Base-by-base conservation (phyloP, 2,113 vertebrate species). In the Scomber japonicus region DNA sequence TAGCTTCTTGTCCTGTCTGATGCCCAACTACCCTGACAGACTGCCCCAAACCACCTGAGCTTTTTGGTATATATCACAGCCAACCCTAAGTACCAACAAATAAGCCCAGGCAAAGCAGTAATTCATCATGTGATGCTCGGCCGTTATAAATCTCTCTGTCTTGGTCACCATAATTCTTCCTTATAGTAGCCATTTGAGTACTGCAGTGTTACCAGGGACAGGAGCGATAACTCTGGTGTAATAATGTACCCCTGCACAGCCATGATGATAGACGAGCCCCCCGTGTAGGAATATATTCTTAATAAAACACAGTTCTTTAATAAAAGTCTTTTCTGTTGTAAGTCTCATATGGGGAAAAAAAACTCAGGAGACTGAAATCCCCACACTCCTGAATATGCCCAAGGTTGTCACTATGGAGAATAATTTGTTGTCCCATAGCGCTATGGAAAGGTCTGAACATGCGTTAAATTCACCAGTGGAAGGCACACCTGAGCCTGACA, bases 171-270 rank as follows among this genome's bases (percentile, higher is more conserved):
- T 94, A 88, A 90, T 79, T 94, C 91, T 93, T 92, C 83, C 88
- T 93, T 91, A 91, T 91, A 92, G 89, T 84, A 86, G 89, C 89
- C 81, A 86, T 92, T 92, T 93, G 90, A 91, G 83, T 64, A 83
- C 76, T 80, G 77, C 90, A 78, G 89, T 89, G 92, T 93, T 89
- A 83, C 81, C 78, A 67, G 74, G 81, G 90, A 94, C 90, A 91
- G 83, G 74, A 79, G 82, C 54, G 55, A 93, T 93, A 94, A 93
- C 92, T 94, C 91, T 88, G 80, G 65, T 85, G 86, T 93, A 92
- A 91, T 94, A 93, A 93, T 92, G 86, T 91, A 77, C 84, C 85
- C 81, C 81, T 90, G 83, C 80, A 76, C 78, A 83, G 71, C 85
- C 71, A 75, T 72, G 68, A 87, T 93, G 93, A 95, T 85, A 69